Evolutionary conservation across 2,113 vertebrate genomes (phyloP), one percentile per base, ranked within the genome.

Genomic region (Pipa parva): DNA sequence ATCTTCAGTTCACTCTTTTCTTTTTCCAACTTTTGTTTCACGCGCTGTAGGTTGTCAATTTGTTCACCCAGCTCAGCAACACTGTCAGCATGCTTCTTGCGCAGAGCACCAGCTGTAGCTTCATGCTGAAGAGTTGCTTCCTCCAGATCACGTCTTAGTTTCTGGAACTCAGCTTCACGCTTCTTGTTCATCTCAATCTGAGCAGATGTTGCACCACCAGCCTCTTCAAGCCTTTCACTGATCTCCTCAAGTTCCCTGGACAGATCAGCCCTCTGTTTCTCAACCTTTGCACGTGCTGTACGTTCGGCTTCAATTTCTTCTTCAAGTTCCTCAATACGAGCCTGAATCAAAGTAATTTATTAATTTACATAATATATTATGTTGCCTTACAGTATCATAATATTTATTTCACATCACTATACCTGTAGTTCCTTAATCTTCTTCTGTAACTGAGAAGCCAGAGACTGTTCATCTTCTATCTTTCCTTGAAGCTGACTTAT

Each of bases 221-320:
- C 91, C 72, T 93, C 91, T 49, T 93, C 92, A 1, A 93, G 88
- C 1, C 90, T 78, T 78, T 92, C 90, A 1, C 91, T 92, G 83
- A 93, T 92, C 79, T 91, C 90, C 72, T 92, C 83, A 7, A 85
- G 79, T 52, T 86, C 81, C 71, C 83, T 51, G 20, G 81, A 81
- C 15, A 84, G 80, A 42, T 84, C 81, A 22, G 76, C 71, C 15
- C 81, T 74, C 72, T 84, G 81, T 63, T 84, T 84, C 71, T 82
- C 83, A 6, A 72, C 61, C 61, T 75, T 82, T 68, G 70, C 78
- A 24, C 78, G 61, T 65, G 74, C 26, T 0, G 75, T 29, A 13
- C 70, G 75, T 24, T 83, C 82, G 2, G 80, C 75, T 54, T 85
- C 83, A 1, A 79, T 79, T 59, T 87, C 84, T 15, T 87, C 83